Base-by-base conservation (phyloP, 2,113 vertebrate species). In the Eretmochelys imbricata region DNA sequence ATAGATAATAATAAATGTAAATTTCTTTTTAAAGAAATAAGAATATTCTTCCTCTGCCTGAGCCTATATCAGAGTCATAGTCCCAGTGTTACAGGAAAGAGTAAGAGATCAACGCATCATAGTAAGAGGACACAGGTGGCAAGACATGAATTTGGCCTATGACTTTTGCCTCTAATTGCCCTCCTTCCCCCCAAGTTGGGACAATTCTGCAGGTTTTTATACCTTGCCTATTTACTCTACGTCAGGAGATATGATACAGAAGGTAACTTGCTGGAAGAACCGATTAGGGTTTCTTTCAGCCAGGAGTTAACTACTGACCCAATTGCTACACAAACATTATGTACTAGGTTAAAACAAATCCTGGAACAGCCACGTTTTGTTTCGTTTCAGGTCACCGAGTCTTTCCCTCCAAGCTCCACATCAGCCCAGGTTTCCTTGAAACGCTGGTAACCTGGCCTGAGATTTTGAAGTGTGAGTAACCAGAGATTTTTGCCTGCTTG, bases 401-500 rank as follows among this genome's bases (percentile, higher is more conserved):
- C 93, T 90, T 19, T 62, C 50, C 29, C 59, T 53, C 50, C 79
- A 19, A 85, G 46, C 84, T 83, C 87, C 65, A 51, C 59, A 84
- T 19, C 35, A 11, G 62, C 87, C 57, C 57, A 31, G 50, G 75
- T 0, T 83, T 51, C 14, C 17, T 84, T 91, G 93, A 82, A 85
- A 57, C 0, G 2, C 89, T 79, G 95, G 88, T 95, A 94, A 27
- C 53, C 57, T 2, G 1, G 85, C 80, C 50, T 42, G 29, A 80
- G 88, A 49, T 62, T 90, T 88, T 90, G 59, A 94, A 93, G 84
- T 7, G 87, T 49, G 24, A 94, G 80, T 72, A 82, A 92, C 85
- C 90, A 94, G 93, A 96, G 88, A 94, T 88, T 91, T 95, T 75
- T 51, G 87, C 93, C 84, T 95, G 82, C 88, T 91, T 49, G 80